A percentile compares a stretch with the other conserved stretches of the same genome.
Conservation (phyloP, 2,797 vertebrate species). For the Cossypha polioptera region DNA sequence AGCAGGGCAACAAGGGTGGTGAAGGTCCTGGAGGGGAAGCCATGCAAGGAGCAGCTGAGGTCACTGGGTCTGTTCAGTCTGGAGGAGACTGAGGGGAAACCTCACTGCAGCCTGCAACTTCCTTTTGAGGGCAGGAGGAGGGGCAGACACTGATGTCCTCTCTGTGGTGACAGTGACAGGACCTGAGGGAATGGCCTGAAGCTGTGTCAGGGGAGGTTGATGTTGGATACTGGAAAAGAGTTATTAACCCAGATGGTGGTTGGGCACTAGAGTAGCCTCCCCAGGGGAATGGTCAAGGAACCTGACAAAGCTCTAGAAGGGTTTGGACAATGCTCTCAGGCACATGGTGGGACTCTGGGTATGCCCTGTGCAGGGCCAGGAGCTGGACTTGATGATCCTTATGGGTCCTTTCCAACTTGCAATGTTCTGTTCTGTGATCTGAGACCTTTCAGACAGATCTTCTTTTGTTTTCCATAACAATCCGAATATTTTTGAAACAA, state of each 20-base stretch:
- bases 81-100: not conserved
- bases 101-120: fast-evolving
- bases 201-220: not conserved
- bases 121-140: fast-evolving
- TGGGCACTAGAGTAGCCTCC: not conserved
- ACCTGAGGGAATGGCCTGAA: not conserved
- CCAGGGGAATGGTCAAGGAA: not conserved
- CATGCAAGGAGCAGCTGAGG: fast-evolving
- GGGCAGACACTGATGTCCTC: no score
- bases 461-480: not conserved
- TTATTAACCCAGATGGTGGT: fast-evolving
- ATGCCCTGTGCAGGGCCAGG: no score
- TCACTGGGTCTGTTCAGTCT: not conserved
- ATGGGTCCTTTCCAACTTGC: not conserved
- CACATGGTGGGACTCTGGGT: no score
- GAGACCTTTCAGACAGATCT: not conserved
- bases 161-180: not conserved
- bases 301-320: no score
- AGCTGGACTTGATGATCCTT: no score
- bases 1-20: not conserved
- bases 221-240: not conserved
- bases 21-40: not conserved
- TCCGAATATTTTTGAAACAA: not conserved
- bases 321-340: not conserved
- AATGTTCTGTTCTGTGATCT: not conserved